Percentiles rank a stretch among this genome's conserved stretches.
Evolutionary conservation across 1,140 invertebrate genomes (phyloP).

Genomic region (Diabrotica undecimpunctata): DNA sequence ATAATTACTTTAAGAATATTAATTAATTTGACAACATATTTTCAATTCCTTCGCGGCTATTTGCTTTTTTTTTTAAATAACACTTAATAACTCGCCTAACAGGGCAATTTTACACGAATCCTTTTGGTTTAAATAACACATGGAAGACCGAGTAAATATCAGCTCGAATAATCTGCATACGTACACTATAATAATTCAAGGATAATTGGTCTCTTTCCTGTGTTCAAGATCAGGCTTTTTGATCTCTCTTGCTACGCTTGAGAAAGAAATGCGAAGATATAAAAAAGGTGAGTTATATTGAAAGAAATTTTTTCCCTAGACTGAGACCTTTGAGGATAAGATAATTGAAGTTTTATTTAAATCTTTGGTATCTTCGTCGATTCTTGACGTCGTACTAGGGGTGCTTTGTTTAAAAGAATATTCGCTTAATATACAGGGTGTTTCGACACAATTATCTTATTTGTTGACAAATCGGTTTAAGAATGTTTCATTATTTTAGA

Average conservation of each 20-base stretch:
- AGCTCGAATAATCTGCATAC: background rate
- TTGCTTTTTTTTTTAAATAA: background rate
- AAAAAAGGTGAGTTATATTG: background rate
- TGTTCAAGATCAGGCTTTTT: background rate
- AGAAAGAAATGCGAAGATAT: background rate
- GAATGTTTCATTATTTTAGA: background rate
- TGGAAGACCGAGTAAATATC: background rate
- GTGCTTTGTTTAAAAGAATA: too few species aligned
- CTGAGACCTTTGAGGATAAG: background rate
- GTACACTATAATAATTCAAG: constrained; percentile 3
- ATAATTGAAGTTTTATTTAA: too few species aligned
- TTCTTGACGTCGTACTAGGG: too few species aligned
- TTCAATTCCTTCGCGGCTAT: too few species aligned
- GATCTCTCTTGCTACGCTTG: background rate
- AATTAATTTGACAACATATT: too few species aligned
- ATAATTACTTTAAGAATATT: too few species aligned
- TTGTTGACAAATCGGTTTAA: background rate
- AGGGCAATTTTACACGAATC: background rate
- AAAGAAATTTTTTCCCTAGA: background rate
- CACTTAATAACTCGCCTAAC: background rate
- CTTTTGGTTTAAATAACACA: constrained; percentile 2
- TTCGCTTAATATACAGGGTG: too few species aligned
- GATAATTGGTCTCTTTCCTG: constrained; percentile 1
- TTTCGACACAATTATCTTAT: too few species aligned
- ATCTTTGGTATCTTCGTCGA: too few species aligned